Evolutionary conservation across 1,140 invertebrate genomes (phyloP).

Genomic region (Lanistes nyassanus): DNA sequence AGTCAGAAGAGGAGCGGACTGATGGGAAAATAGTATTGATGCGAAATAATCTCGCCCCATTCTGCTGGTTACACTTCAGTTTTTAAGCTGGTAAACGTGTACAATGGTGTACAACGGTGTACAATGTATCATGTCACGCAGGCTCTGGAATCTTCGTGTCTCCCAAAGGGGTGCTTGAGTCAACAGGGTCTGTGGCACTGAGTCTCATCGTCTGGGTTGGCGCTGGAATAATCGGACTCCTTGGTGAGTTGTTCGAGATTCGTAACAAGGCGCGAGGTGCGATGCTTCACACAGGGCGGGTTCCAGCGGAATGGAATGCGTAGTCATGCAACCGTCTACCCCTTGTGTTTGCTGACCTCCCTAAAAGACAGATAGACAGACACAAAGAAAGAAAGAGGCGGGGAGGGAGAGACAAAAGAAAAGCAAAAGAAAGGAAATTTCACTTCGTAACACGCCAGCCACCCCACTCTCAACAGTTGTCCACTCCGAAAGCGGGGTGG

Average conservation of each 20-base stretch:
- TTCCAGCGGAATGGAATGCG: neutral
- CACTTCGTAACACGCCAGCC: too few species aligned
- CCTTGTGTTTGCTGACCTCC: neutral
- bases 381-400: too few species aligned
- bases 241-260: slow-evolving; percentile 38
- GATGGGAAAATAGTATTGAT: too few species aligned
- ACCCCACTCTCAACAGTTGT: too few species aligned
- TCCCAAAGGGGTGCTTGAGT: slow-evolving; percentile 85
- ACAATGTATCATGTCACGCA: slow-evolving; percentile 22
- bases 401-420: too few species aligned
- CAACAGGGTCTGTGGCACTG: slow-evolving; percentile 84
- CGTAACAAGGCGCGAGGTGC: too few species aligned
- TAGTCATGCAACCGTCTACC: neutral
- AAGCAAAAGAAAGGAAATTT: too few species aligned
- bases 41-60: too few species aligned
- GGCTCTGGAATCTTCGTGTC: slow-evolving; percentile 95
- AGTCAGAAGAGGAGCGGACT: too few species aligned
- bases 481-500: too few species aligned
- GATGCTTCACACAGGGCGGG: neutral
- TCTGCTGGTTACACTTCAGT: too few species aligned
- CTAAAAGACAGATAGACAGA: too few species aligned
- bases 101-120: neutral
- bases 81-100: neutral
- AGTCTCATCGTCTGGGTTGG: slow-evolving; percentile 82
- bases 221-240: slow-evolving; percentile 47